Base-by-base conservation (phyloP, 1,140 invertebrate genomes). In the Cydia pomonella region DNA sequence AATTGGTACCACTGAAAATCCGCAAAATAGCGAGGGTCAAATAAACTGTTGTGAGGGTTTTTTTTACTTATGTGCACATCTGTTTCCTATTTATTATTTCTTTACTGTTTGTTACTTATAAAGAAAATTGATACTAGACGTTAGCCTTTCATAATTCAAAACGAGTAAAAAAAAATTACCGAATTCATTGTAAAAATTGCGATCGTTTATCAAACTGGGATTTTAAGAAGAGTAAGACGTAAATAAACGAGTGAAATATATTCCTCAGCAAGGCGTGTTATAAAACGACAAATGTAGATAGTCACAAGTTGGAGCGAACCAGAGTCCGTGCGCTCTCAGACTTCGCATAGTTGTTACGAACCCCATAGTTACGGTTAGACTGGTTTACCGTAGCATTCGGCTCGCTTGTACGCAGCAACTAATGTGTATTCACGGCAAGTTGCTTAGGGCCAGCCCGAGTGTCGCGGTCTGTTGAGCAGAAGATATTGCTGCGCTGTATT, bases 401-500 rank as follows among this genome's bases (percentile, higher is more conserved):
- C 53, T 59, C 21, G 9, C 53, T 23, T 23, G 6, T 23, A n/a
- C 47, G 4, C 53, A 23, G 21, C n/a, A 12, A 23, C 18, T 23
- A 59, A 59, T 23, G 53, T 9, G 53, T 18, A 59, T 59, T 59
- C 9, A 10, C n/a, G 47, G n/a, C 47, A 50, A 18, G 53, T 59
- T 59, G 53, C 53, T 59, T 59, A 59, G 53, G 21, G 6, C n/a
- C n/a, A 18, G 50, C 53, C 21, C 50, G 50, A 59, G 53, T 59
- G 53, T 59, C 53, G 53, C 12, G 53, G 21, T 23, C 53, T 59
- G 53, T 59, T 59, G 53, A 59, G 53, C 53, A 59, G 21, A 59
- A 59, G 53, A 59, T 59, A 59, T 18, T 59, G 53, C 21, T 59
- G 21, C 18, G 53, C 18, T 59, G 53, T 59, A 59, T 59, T 59